Conservation (phyloP, 2,797 vertebrate species). For the Sarcoramphus papa region DNA sequence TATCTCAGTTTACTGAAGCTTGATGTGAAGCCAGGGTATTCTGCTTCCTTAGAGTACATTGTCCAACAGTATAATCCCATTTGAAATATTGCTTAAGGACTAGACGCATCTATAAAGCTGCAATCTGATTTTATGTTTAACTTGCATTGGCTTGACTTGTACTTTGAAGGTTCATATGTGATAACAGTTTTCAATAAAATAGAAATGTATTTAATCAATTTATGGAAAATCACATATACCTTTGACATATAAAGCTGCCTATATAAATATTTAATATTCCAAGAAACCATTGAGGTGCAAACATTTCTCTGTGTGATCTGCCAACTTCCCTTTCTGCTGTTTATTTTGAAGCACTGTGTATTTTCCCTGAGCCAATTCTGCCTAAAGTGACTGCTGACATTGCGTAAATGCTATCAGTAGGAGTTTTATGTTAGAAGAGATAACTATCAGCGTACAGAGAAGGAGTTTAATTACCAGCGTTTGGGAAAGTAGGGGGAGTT, state of each 20-base stretch:
- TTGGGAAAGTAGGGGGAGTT: conserved; percentile 46
- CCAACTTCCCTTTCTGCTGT: conserved; percentile 39
- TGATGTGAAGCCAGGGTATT: not conserved
- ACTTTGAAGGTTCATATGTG: not conserved
- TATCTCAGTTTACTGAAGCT: not conserved
- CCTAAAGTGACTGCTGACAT: conserved; percentile 54
- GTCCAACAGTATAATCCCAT: not conserved
- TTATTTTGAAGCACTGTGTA: conserved; percentile 29
- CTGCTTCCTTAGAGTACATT: not conserved
- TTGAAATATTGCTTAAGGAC: not conserved
- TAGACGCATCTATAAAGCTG: not conserved
- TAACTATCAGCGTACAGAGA: conserved; percentile 23
- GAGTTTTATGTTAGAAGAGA: conserved; percentile 40
- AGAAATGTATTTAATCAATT: conserved; percentile 22
- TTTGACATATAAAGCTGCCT: conserved; percentile 39
- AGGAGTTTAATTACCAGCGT: conserved; percentile 21
- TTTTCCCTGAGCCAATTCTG: conserved; percentile 38
- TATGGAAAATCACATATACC: conserved; percentile 9
- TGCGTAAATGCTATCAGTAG: conserved; percentile 19
- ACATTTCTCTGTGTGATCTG: not conserved
- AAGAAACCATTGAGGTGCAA: conserved; percentile 22
- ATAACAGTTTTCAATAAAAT: not conserved
- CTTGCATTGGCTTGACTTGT: not conserved
- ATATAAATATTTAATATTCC: conserved; percentile 53
- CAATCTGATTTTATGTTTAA: not conserved